Evolutionary conservation across 1,140 invertebrate genomes (phyloP).

Genomic region (Odontomachus brunneus): DNA sequence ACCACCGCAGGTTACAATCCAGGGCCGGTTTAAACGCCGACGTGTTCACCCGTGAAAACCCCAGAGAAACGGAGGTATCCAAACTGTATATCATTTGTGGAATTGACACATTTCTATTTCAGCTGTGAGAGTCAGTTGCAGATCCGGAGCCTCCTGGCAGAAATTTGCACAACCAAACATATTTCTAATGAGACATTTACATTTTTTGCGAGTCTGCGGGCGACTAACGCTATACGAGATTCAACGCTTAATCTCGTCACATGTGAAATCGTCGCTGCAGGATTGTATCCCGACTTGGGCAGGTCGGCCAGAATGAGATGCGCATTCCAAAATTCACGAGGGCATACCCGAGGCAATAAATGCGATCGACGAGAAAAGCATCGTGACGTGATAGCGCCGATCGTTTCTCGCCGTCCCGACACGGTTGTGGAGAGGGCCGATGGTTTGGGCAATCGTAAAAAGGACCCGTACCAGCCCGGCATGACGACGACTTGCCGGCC

Average conservation of each 20-base stretch:
- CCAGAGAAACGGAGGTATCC: background rate
- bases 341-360: slow-evolving; percentile 14
- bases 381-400: background rate
- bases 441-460: slow-evolving; percentile 36
- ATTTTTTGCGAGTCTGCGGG: no score
- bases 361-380: background rate
- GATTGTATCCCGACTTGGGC: background rate
- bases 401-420: background rate
- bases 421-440: background rate
- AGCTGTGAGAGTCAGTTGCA: background rate
- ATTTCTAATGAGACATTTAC: no score
- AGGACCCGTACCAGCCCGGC: slow-evolving; percentile 15
- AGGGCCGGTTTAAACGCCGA: background rate
- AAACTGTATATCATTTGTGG: background rate
- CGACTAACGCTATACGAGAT: no score
- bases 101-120: background rate
- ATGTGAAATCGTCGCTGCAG: background rate
- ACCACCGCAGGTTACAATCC: background rate
- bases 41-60: no score
- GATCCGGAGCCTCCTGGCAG: no score
- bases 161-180: no score
- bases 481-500: slow-evolving; percentile 14
- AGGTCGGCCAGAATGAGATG: background rate
- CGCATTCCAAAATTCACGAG: background rate
- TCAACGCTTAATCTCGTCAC: no score